Conservation (phyloP, 2,888 invertebrate species). For the Cantharis nigra region DNA sequence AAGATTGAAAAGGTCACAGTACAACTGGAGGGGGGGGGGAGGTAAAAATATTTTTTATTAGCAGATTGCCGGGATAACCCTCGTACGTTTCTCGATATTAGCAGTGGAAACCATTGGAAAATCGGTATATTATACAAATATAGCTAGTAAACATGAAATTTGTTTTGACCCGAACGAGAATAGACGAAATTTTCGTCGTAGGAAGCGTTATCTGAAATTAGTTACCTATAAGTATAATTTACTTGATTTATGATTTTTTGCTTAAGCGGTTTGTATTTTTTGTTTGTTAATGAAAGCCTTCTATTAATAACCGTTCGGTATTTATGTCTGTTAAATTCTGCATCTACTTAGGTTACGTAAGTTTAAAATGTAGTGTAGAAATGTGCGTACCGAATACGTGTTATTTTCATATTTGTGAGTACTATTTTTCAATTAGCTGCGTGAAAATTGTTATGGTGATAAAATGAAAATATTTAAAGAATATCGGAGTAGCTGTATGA, state of each 20-base stretch:
- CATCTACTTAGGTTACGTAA: slow-evolving; percentile 20
- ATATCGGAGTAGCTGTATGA: background rate
- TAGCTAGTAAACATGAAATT: background rate
- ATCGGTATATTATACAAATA: background rate
- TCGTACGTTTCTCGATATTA: background rate
- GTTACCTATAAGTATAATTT: background rate
- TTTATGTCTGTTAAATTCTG: slow-evolving; percentile 7
- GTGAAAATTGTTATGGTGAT: slow-evolving; percentile 3
- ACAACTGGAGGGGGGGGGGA: too few species aligned
- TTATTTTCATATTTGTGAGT: slow-evolving; percentile 5
- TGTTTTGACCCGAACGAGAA: background rate
- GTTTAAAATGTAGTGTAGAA: slow-evolving; percentile 15
- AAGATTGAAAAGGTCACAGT: too few species aligned
- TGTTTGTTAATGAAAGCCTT: slow-evolving; percentile 9
- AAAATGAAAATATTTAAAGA: background rate
- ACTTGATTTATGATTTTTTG: background rate
- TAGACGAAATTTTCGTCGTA: background rate
- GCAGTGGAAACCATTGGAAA: background rate
- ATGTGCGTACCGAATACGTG: slow-evolving; percentile 10
- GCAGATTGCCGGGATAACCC: too few species aligned
- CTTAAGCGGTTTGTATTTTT: slow-evolving; percentile 8
- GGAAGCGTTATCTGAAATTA: background rate
- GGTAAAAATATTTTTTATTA: too few species aligned
- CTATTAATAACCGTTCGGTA: slow-evolving; percentile 20
- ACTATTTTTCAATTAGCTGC: background rate